Evolutionary conservation across 2,113 vertebrate genomes (phyloP), one percentile per base, ranked within the genome.

Genomic region (Aphyosemion australe): DNA sequence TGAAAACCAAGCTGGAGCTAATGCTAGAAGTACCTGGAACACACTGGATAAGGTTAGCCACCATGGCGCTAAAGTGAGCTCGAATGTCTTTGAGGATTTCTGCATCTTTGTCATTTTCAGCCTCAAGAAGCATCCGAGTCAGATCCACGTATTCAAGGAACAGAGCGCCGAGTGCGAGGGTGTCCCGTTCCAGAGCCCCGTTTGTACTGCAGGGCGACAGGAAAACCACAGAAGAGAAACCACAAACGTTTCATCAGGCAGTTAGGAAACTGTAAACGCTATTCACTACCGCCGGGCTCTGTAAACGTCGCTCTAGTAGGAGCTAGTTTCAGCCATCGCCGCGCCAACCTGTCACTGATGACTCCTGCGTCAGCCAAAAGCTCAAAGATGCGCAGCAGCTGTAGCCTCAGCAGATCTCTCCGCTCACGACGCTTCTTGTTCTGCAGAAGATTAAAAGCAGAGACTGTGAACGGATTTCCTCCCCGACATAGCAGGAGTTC

Each of bases 111-210:
- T 93, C 97, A 73, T 97, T 98, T 93, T 99, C 97, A 21, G 95
- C 96, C 79, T 99, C 97, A 66, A 99, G 88, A 41, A 97, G 95
- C 95, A 97, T 97, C 37, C 97, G 94, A 12, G 96, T 99, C 57
- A 97, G 88, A 87, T 99, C 97, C 74, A 99, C 95, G 1, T 99
- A 99, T 82, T 99, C 97, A 64, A 98, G 91, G 88, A 99, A 98
- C 73, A 99, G 92, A 50, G 96, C 95, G 63, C 97, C 97, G 15
- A 99, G 91, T 60, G 97, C 96, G 50, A 98, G 86, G 0, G 95
- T 98, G 79, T 99, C 97, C 48, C 96, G 92, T 82, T 99, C 97
- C 74, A 99, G 89, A 58, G 97, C 97, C 78, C 97, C 97, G 46
- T 95, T 99, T 61, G 96, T 98, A 73, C 97, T 99, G 84, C 8